These are phyloP conservation scores for Ophioderma brevispina DNA, from an alignment of 35 echinoderm and acorn worm genomes.

Conservation along the genomic window DNA sequence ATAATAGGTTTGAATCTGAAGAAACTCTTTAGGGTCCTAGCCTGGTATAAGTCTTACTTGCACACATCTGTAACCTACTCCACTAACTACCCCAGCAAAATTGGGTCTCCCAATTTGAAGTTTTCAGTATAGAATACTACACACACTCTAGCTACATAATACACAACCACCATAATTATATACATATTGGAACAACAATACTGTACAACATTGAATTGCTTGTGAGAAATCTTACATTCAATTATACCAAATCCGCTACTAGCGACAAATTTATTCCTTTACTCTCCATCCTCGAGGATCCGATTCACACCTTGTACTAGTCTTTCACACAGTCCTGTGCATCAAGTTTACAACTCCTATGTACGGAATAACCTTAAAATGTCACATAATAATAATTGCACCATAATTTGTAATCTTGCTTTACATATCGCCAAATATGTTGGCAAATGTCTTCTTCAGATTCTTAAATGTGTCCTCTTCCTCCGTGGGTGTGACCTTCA, in stretches of 20 bases:
- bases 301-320: not conserved
- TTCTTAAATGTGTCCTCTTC: conserved; percentile 98
- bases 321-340: not conserved
- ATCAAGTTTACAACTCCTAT: not conserved
- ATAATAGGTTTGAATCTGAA: no score
- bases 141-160: no score
- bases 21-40: no score
- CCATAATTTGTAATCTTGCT: not conserved
- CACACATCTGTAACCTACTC: no score
- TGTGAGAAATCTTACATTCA: not conserved
- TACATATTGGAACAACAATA: not conserved
- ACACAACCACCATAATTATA: not conserved
- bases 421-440: not conserved
- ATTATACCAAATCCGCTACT: not conserved
- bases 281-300: not conserved
- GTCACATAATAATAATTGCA: not conserved
- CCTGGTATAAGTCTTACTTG: no score
- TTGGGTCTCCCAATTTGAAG: no score
- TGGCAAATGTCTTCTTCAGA: conserved; percentile 94
- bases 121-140: no score
- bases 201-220: conserved; percentile 1
- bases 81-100: no score
- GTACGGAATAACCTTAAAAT: not conserved
- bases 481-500: conserved; percentile 84
- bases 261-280: no score